phyloP scores from a whole-genome alignment of 2,113 vertebrate genomes.

The Charadrius vociferus region DNA sequence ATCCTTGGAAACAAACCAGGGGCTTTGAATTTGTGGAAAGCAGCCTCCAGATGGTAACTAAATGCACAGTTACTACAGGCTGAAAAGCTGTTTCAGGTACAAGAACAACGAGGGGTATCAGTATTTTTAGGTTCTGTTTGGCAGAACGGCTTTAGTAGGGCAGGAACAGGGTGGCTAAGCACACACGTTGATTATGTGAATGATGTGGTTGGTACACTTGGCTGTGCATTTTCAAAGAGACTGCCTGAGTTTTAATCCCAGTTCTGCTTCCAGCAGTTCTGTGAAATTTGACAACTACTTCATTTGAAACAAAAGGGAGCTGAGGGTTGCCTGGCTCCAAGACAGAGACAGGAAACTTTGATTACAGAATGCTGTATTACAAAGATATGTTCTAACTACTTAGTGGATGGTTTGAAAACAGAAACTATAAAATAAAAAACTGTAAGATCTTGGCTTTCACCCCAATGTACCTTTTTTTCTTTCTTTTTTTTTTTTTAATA shows the following conservation, averaged over 20 bases:
- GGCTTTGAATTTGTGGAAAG: not conserved
- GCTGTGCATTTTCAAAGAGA: not conserved
- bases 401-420: not conserved
- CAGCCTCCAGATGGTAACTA: not conserved
- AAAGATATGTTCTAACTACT: not conserved
- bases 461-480: not conserved
- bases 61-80: not conserved
- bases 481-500: not conserved
- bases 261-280: not conserved
- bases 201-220: not conserved
- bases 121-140: not conserved
- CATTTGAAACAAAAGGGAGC: not conserved
- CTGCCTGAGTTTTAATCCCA: not conserved
- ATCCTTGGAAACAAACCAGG: not conserved
- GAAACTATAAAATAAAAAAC: not conserved
- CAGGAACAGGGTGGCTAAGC: not conserved
- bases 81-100: not conserved
- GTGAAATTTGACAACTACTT: not conserved
- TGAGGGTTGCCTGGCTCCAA: not conserved
- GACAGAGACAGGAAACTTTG: not conserved
- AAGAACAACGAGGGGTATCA: not conserved
- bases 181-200: not conserved
- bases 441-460: not conserved
- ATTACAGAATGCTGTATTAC: not conserved
- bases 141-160: not conserved